Evolutionary conservation across 1,140 invertebrate species (phyloP), one percentile per base, ranked within the genome.

Genomic region (Plodia interpunctella): DNA sequence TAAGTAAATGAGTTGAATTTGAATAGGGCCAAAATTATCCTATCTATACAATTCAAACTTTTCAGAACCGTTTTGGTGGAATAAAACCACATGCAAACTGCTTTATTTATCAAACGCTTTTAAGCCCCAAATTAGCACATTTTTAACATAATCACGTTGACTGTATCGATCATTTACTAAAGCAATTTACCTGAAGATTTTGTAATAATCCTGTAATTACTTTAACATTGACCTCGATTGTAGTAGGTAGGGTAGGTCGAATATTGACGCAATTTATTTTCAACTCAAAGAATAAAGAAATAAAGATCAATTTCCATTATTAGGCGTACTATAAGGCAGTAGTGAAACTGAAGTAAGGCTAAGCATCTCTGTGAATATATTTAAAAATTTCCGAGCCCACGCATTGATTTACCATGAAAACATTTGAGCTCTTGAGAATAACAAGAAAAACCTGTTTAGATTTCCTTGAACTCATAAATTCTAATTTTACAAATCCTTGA

Each of bases 191-290:
- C 20, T 49, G n/a, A 15, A 49, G 19, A 44, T 49, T 57, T 49
- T 49, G 55, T 49, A 57, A 57, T 57, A 49, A 57, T 49, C 35
- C 55, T 57, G 13, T 28, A 58, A 49, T 2, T 5, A 17, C 18
- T 58, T 58, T 63, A 56, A 51, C 54, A 61, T 61, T 55, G 38
- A 63, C 55, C 61, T 58, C 38, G 55, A 61, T 25, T 25, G 13
- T 44, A 13, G 2, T 0, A 15, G 19, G 17, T 10, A 5, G 25
- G 21, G 51, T n/a, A 25, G 20, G 19, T 53, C 51, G 19, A 53
- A 21, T 11, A 20, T 25, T 11, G n/a, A 18, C 3, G 10, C 13
- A 11, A 4, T 18, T 4, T 1, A 21, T 20, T 5, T 25, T 53
- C 4, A 13, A 53, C 51, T 25, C 21, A 25, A 21, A 1, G n/a